Base-by-base conservation (phyloP, 2,113 vertebrate genomes). In the Vidua macroura region DNA sequence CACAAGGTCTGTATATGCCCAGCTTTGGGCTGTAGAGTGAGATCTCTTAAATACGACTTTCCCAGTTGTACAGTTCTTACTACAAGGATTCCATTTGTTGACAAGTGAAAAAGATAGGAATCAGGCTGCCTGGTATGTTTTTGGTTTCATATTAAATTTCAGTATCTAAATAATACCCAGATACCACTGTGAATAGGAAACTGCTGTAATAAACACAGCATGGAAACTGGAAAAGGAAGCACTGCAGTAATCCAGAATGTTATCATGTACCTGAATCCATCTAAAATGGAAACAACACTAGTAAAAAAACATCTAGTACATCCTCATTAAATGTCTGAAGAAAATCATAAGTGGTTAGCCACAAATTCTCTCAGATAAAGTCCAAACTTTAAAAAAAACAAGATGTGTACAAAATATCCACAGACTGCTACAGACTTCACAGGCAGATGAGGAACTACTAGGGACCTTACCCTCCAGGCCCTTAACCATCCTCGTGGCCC, bases 391-490 rank as follows among this genome's bases (percentile, higher is more conserved):
- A 59, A 67, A 80, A 68, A 41, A 60, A 60, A 27, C 11, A 22
- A 73, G 24, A 25, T 2, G 0, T 13, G 16, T 25, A 73, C 22
- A 72, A 59, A 74, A 67, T 44, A 55, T 46, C 46, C 22, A 31
- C 30, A 55, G 19, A 33, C 2, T 8, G 7, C 8, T 5, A 43
- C 7, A 70, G 25, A 49, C 10, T 30, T 17, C 58, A 52, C 6
- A 35, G 56, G 19, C 9, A n/a, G 64, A 41, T 0, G 1, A 31
- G 2, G 41, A 75, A 16, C 30, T 23, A 53, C 12, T 1, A 6
- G 21, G 44, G 35, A 72, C 11, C 15, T 53, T 19, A 24, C 10
- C 19, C 28, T 78, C 39, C 15, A 78, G 15, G 51, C 10, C 5
- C 18, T 46, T 77, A 55, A 53, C 33, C 39, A 60, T 23, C 28